phyloP scores from a whole-genome alignment of 2,888 invertebrate genomes.

The Cataglyphis livida region DNA sequence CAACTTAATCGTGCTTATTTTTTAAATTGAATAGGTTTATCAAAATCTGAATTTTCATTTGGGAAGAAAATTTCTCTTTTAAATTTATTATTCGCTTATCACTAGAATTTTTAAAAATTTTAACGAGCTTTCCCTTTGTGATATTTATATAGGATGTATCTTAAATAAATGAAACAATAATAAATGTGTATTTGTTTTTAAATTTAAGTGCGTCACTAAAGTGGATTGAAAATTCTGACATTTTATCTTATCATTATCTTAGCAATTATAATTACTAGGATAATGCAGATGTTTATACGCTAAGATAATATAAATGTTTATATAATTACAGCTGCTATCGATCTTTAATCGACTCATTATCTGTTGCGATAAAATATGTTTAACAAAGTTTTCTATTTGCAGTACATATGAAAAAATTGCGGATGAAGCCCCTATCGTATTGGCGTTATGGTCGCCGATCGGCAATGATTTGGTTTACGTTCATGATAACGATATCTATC shows the following conservation, averaged over 20 bases:
- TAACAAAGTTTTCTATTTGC: not conserved
- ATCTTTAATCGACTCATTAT: not conserved
- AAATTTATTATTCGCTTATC: not conserved
- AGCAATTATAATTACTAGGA: not conserved
- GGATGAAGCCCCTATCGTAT: constrained; percentile 87
- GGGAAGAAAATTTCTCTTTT: not conserved
- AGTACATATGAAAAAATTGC: constrained; percentile 87
- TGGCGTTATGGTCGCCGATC: constrained; percentile 88
- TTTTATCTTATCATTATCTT: not conserved
- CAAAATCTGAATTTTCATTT: not conserved
- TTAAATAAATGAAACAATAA: not conserved
- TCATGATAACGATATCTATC: constrained; percentile 90
- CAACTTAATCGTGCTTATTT: not conserved
- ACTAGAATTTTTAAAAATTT: not conserved
- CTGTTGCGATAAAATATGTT: not conserved
- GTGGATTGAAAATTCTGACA: not conserved
- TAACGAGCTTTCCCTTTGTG: not conserved
- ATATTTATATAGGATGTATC: not conserved
- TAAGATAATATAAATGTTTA: not conserved
- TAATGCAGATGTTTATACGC: not conserved
- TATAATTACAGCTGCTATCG: not conserved
- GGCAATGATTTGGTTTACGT: constrained; percentile 89
- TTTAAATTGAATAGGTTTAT: not conserved
- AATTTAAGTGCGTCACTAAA: not conserved
- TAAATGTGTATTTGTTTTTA: not conserved